phyloP scores from a whole-genome alignment of 1,140 invertebrate species.

The Macrobrachium rosenbergii region DNA sequence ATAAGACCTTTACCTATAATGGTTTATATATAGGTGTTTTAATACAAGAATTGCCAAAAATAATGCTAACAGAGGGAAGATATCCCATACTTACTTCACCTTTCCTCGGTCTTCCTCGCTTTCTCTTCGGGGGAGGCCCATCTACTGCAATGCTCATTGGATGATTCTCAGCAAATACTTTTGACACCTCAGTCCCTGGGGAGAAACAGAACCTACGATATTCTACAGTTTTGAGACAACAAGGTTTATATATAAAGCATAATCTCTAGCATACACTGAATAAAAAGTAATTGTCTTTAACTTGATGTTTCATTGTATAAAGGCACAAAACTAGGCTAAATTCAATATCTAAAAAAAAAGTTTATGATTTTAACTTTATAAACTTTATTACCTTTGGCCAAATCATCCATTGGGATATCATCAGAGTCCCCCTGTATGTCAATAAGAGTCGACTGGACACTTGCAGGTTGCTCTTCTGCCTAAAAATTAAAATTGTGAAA shows the following conservation, averaged over 20 bases:
- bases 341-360: too few species aligned
- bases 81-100: constrained; percentile 35
- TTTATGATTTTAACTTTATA: neutral
- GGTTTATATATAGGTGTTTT: neutral
- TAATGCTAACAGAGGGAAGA: neutral
- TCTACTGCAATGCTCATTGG: constrained; percentile 51
- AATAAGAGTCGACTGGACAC: constrained; percentile 32
- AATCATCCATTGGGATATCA: constrained; percentile 61
- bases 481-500: neutral
- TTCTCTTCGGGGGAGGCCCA: constrained; percentile 40
- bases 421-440: constrained; percentile 43
- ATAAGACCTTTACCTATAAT: too few species aligned
- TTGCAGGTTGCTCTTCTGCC: neutral
- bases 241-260: neutral
- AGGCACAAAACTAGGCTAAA: too few species aligned
- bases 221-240: too few species aligned
- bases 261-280: neutral
- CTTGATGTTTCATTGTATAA: too few species aligned
- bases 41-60: neutral
- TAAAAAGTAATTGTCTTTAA: too few species aligned
- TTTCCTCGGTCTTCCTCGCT: constrained; percentile 48
- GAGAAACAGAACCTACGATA: neutral
- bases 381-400: constrained; percentile 35
- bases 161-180: constrained; percentile 52
- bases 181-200: constrained; percentile 44